These are phyloP conservation scores for Pachyuromys duprasi DNA, from an alignment of 2,797 vertebrate genomes.

Conservation along the genomic window DNA sequence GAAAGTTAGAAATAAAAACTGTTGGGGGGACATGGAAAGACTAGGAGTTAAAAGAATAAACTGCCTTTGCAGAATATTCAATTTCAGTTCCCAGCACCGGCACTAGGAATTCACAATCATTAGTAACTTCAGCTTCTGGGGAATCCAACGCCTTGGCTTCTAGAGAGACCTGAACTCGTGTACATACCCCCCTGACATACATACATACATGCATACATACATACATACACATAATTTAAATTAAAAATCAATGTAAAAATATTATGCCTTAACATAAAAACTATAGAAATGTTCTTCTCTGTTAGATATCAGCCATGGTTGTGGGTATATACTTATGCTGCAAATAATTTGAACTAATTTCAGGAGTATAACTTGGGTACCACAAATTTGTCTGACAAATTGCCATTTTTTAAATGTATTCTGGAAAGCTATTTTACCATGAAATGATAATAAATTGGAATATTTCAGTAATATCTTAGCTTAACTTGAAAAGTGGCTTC, in stretches of 20 bases:
- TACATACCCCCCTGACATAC: too few species aligned
- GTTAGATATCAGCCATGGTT: constrained; percentile 62
- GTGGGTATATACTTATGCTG: constrained; percentile 55
- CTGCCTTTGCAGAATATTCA: not conserved
- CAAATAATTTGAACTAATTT: constrained; percentile 67
- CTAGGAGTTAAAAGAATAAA: not conserved
- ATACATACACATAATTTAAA: too few species aligned
- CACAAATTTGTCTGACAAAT: constrained; percentile 51
- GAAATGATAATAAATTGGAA: not conserved
- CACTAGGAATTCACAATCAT: not conserved
- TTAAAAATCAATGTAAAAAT: too few species aligned
- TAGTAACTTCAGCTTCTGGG: not conserved
- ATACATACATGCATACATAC: too few species aligned
- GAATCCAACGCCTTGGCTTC: too few species aligned
- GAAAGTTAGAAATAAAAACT: constrained; percentile 11
- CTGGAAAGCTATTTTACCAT: constrained; percentile 26
- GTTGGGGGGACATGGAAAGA: too few species aligned
- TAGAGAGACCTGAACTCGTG: too few species aligned
- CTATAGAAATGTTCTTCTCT: constrained; percentile 60
- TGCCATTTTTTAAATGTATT: constrained; percentile 43
- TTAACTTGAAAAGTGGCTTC: not conserved
- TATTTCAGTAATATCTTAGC: not conserved
- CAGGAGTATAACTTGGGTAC: not conserved
- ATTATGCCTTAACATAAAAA: too few species aligned
- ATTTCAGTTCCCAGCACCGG: not conserved